Evolutionary conservation across 2,797 vertebrate genomes (phyloP).

Genomic region (Pseudochaenichthys georgianus): DNA sequence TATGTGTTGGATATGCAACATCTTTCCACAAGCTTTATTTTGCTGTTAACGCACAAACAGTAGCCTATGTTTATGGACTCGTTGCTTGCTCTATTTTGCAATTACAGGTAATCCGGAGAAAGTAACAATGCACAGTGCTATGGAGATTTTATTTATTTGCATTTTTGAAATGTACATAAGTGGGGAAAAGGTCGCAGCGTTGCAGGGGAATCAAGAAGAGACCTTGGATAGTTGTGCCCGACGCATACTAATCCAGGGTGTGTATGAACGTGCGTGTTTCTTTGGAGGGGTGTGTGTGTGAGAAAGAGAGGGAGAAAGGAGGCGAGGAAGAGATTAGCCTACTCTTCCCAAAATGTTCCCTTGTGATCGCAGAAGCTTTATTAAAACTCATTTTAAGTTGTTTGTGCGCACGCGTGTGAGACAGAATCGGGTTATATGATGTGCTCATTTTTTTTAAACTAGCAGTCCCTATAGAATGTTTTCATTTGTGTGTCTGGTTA

Average conservation of each 20-base stretch:
- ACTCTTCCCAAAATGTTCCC: slow-evolving; percentile 45
- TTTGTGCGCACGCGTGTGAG: neutral
- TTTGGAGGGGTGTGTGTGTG: slow-evolving; percentile 3
- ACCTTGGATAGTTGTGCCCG: slow-evolving; percentile 40
- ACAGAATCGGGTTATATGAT: neutral
- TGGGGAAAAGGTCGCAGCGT: neutral
- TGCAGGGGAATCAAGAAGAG: neutral
- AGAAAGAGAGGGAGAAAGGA: neutral
- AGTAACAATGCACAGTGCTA: slow-evolving; percentile 31
- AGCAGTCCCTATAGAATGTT: slow-evolving; percentile 18
- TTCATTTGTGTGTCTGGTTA: slow-evolving; percentile 25
- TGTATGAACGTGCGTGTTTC: slow-evolving; percentile 35
- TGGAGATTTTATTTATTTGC: neutral
- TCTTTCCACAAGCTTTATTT: neutral
- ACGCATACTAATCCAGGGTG: slow-evolving; percentile 58
- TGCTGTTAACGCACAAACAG: neutral
- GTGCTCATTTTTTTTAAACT: slow-evolving; percentile 22
- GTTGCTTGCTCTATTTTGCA: slow-evolving; percentile 23
- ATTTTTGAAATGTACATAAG: neutral
- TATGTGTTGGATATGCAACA: neutral
- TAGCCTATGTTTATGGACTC: slow-evolving; percentile 28
- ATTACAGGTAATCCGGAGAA: slow-evolving; percentile 46
- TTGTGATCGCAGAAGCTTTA: slow-evolving; percentile 39
- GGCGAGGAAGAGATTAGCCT: slow-evolving; percentile 2
- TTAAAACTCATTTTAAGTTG: slow-evolving; percentile 59